Conservation (phyloP, 2,113 vertebrate genomes). For the Barbus barbus region DNA sequence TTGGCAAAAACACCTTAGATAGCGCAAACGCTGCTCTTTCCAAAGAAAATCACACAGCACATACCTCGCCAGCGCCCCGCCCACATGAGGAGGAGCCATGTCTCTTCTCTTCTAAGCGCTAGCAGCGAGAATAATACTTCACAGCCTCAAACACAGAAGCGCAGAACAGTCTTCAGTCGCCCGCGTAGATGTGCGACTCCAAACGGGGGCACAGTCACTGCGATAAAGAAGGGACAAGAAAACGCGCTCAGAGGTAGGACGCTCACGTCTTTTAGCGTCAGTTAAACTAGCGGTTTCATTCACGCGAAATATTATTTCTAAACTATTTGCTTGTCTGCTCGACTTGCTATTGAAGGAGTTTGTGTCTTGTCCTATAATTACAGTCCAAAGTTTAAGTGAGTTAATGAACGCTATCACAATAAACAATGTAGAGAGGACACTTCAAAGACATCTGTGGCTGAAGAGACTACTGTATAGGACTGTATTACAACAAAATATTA, state of each 20-base stretch:
- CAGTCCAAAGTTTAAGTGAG: slow-evolving; percentile 18
- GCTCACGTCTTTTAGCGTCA: slow-evolving; percentile 35
- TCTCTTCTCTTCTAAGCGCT: slow-evolving; percentile 45
- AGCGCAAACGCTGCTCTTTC: background rate
- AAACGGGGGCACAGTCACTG: slow-evolving; percentile 65
- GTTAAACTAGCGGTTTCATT: background rate
- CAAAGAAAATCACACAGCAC: background rate
- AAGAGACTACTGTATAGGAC: background rate
- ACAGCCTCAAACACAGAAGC: slow-evolving; percentile 67
- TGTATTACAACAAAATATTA: background rate
- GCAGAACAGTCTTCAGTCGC: slow-evolving; percentile 71
- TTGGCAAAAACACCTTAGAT: background rate
- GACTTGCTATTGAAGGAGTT: background rate
- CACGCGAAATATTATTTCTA: background rate
- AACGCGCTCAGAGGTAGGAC: slow-evolving; percentile 66
- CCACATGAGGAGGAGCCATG: slow-evolving; percentile 66
- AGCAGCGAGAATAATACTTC: slow-evolving; percentile 65
- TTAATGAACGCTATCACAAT: slow-evolving; percentile 6
- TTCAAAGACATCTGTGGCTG: background rate
- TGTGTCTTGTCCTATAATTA: background rate
- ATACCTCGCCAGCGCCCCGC: slow-evolving; percentile 23
- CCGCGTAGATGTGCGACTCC: slow-evolving; percentile 69
- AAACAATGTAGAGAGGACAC: slow-evolving; percentile 9
- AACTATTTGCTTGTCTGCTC: background rate
- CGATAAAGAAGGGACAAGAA: slow-evolving; percentile 58